Conservation (phyloP, 1,140 invertebrate species). For the Dendrolimus punctatus region DNA sequence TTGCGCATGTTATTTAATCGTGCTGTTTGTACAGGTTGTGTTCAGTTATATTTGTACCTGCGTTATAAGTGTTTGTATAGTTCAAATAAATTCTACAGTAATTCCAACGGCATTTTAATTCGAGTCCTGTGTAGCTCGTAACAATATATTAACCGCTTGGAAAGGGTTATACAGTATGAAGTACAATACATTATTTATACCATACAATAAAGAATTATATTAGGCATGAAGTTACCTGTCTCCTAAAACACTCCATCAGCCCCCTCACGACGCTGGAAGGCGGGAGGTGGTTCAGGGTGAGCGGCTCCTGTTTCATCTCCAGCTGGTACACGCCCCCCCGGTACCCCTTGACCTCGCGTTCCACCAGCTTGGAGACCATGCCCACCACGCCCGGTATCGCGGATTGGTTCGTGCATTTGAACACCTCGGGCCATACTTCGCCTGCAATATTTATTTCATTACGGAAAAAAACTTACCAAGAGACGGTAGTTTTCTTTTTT, state of each 20-base stretch:
- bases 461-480: background rate
- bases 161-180: background rate
- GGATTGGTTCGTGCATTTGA: conserved; percentile 42
- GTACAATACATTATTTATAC: background rate
- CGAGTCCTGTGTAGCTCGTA: no score
- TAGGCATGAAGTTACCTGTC: conserved; percentile 25
- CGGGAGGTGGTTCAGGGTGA: conserved; percentile 20
- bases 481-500: no score
- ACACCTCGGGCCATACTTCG: conserved; percentile 60
- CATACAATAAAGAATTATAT: no score
- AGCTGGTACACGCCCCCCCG: conserved; percentile 43
- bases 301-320: conserved; percentile 24
- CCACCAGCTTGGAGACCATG: conserved; percentile 37
- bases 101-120: no score
- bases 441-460: conserved; percentile 21
- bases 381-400: conserved; percentile 30
- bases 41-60: no score
- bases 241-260: conserved; percentile 40
- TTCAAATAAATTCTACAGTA: no score
- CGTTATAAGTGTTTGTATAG: no score
- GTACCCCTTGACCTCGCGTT: conserved; percentile 35
- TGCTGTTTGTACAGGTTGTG: no score
- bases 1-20: no score
- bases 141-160: no score
- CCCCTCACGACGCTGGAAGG: conserved; percentile 35